Conservation (phyloP, 2,797 vertebrate species). For the Nannoperca obscura region DNA sequence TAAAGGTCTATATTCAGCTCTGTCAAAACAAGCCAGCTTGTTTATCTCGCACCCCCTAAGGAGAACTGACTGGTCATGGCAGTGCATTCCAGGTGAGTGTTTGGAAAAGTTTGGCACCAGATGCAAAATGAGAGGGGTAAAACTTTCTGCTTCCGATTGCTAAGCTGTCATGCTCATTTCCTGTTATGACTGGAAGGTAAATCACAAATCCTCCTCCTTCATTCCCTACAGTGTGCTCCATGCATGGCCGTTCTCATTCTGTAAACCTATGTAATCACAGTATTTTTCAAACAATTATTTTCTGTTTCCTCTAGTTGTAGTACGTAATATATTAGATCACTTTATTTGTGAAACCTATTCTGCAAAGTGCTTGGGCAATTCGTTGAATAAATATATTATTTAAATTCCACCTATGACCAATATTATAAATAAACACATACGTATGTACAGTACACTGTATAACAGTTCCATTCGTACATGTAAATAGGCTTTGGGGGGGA, state of each 20-base stretch:
- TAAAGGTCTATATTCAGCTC: slow-evolving; percentile 77
- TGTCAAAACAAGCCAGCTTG: slow-evolving; percentile 80
- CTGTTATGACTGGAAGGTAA: slow-evolving; percentile 56
- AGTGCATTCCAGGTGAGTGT: slow-evolving; percentile 71
- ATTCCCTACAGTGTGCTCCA: slow-evolving; percentile 22
- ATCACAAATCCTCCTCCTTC: slow-evolving; percentile 60
- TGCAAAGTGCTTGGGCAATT: neutral
- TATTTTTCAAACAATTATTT: slow-evolving; percentile 6
- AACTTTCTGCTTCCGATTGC: slow-evolving; percentile 69
- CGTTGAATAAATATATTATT: slow-evolving; percentile 2
- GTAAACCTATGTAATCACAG: slow-evolving; percentile 15
- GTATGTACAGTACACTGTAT: neutral
- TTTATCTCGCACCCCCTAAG: slow-evolving; percentile 66
- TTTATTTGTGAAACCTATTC: neutral
- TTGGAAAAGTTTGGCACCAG: slow-evolving; percentile 56
- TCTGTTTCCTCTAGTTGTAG: neutral
- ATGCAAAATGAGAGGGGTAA: slow-evolving; percentile 55
- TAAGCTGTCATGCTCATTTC: slow-evolving; percentile 59
- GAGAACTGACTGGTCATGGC: slow-evolving; percentile 57
- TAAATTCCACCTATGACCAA: slow-evolving; percentile 6
- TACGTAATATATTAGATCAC: neutral
- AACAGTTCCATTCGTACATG: slow-evolving; percentile 31
- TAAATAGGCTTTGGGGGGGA: slow-evolving; percentile 36
- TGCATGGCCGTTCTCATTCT: slow-evolving; percentile 22
- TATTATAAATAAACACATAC: slow-evolving; percentile 11